Evolutionary conservation across 1,140 invertebrate species (phyloP), one percentile per base, ranked within the genome.

Genomic region (Ostrea denselamellosa): DNA sequence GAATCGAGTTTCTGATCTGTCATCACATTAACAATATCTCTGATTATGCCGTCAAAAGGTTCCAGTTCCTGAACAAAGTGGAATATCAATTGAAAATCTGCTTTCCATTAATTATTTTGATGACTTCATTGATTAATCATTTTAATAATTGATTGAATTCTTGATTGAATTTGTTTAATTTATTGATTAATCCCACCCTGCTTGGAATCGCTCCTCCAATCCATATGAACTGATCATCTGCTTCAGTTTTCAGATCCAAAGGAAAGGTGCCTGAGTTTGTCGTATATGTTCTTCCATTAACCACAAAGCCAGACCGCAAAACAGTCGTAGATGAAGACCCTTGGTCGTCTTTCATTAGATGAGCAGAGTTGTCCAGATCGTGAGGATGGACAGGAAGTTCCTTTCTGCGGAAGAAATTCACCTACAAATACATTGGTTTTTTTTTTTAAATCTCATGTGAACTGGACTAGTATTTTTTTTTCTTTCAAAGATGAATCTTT

Each of bases 331-430:
- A 9, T 14, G 7, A 7, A 9, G 68, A 28, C 28, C 2, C 5
- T 44, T 77, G 12, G 25, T 34, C 25, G 9, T 25, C 14, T 17
- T 25, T 10, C 68, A 10, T 25, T 4, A 34, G 68, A 34, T 77
- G 68, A 28, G 28, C 68, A 34, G 25, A 12, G 7, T 10, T 14
- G 9, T 34, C 68, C 12, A 28, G 2, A 14, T 77, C 68, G 28
- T 25, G 28, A 34, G 8, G 4, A 34, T 22, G 9, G 14, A 12
- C 68, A 12, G 68, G 25, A 0, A 25, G 28, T 10, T 77, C 68
- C 28, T 77, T 77, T 77, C 68, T 77, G 10, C 68, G 68, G 22
- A 77, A 77, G 68, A 77, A 77, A 77, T 77, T 77, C 8, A 77
- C 68, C 68, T 77, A 10, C 25, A 77, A 77, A 62, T 19, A 17